These are phyloP conservation scores for Bombus polaris DNA, from an alignment of 1,140 invertebrate genomes.

Conservation along the genomic window DNA sequence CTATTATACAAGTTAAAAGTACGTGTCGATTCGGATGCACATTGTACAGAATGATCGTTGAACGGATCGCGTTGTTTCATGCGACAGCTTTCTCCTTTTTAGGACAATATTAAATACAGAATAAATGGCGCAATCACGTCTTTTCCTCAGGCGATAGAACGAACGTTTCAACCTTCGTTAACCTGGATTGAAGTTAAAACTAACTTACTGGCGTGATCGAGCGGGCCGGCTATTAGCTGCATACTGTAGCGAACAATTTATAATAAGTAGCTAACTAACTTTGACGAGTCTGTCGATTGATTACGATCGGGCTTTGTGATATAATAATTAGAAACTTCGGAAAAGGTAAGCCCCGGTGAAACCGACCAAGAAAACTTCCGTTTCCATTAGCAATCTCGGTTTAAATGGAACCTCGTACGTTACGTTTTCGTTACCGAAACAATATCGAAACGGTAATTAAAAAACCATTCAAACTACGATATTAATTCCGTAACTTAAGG, in stretches of 20 bases:
- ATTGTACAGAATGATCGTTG: no score
- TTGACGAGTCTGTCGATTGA: constrained; percentile 49
- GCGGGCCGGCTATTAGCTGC: constrained; percentile 15
- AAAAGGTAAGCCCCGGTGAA: constrained; percentile 9
- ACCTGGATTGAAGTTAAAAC: constrained; percentile 31
- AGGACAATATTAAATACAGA: constrained; percentile 15
- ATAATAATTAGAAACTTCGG: constrained; percentile 49
- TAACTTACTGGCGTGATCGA: constrained; percentile 27
- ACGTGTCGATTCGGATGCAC: no score
- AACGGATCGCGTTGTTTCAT: not conserved
- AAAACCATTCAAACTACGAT: not conserved
- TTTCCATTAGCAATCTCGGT: constrained; percentile 29
- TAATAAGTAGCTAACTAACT: constrained; percentile 53
- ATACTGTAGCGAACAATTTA: constrained; percentile 27
- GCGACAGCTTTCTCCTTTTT: not conserved
- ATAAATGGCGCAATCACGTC: constrained; percentile 31
- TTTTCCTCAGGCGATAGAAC: not conserved
- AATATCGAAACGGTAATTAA: constrained; percentile 9
- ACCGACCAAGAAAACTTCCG: constrained; percentile 7
- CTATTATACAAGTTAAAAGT: no score
- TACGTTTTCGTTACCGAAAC: constrained; percentile 3
- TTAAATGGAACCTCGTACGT: constrained; percentile 5
- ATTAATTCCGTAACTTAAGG: not conserved
- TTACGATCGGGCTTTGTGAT: constrained; percentile 47
- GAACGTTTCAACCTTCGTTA: constrained; percentile 30